These are phyloP conservation scores for Patella depressa DNA, from an alignment of 2,888 invertebrate genomes.

Conservation along the genomic window DNA sequence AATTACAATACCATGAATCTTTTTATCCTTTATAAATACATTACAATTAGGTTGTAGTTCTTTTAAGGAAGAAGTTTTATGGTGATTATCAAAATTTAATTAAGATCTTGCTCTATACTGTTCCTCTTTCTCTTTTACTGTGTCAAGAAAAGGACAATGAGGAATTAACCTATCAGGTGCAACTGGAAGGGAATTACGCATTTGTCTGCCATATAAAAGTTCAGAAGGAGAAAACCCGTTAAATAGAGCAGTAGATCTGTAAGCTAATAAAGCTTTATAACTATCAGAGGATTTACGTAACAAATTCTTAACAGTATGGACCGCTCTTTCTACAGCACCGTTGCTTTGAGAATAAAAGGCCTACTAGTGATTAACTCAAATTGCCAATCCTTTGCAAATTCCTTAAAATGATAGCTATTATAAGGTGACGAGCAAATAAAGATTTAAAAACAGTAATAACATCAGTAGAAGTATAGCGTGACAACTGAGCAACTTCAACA, in stretches of 20 bases:
- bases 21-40: neutral
- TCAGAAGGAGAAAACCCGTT: conserved; percentile 19
- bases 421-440: neutral
- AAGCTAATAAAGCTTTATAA: conserved; percentile 19
- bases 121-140: conserved; percentile 11
- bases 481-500: conserved; percentile 4
- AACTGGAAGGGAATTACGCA: conserved; percentile 9
- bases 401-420: neutral
- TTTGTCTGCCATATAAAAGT: conserved; percentile 21
- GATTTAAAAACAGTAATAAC: neutral
- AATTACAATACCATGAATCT: neutral
- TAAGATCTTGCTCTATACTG: neutral
- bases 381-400: neutral
- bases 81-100: neutral
- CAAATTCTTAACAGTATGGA: neutral
- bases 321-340: neutral
- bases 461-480: neutral
- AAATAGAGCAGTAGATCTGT: conserved; percentile 18
- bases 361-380: neutral
- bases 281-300: conserved; percentile 11
- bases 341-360: neutral
- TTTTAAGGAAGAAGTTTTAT: too few relatives aligned
- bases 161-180: neutral
- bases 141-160: conserved; percentile 20
- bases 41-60: neutral